phyloP scores from a whole-genome alignment of 2,113 vertebrate genomes.

The Anseranas semipalmata region DNA sequence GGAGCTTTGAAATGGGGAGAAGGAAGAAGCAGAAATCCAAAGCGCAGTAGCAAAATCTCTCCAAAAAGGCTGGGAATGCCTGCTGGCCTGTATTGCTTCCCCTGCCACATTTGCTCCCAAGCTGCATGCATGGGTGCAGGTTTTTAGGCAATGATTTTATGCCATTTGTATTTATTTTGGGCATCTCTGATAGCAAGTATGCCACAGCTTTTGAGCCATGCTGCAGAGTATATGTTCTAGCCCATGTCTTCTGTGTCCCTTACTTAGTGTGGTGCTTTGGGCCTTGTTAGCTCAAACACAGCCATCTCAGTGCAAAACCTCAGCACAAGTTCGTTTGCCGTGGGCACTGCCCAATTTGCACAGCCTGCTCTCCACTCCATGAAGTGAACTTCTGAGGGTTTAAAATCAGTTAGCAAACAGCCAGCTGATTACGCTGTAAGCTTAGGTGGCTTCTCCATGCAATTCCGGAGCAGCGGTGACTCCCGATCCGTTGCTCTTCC shows the following conservation, averaged over 20 bases:
- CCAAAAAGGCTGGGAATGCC: background rate
- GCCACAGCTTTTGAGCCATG: rapidly evolving
- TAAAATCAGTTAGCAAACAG: background rate
- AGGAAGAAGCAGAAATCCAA: background rate
- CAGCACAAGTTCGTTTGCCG: background rate
- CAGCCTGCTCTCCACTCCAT: background rate
- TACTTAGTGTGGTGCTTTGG: background rate
- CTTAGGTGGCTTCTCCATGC: rapidly evolving
- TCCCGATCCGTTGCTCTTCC: background rate
- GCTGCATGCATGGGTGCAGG: background rate
- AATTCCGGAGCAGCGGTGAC: background rate
- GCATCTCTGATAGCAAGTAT: background rate
- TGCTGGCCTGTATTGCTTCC: background rate
- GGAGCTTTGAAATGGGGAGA: background rate
- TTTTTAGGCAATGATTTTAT: background rate
- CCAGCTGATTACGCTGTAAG: background rate
- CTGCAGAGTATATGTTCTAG: background rate
- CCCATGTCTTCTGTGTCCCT: background rate
- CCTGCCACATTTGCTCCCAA: background rate
- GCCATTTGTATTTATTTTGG: background rate
- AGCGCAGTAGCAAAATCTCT: background rate
- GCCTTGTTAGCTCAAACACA: background rate
- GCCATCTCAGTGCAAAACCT: background rate
- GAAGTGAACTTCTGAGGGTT: background rate
- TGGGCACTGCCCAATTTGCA: background rate